Evolutionary conservation across 2,888 invertebrate species (phyloP).

Genomic region (Seira ritae): DNA sequence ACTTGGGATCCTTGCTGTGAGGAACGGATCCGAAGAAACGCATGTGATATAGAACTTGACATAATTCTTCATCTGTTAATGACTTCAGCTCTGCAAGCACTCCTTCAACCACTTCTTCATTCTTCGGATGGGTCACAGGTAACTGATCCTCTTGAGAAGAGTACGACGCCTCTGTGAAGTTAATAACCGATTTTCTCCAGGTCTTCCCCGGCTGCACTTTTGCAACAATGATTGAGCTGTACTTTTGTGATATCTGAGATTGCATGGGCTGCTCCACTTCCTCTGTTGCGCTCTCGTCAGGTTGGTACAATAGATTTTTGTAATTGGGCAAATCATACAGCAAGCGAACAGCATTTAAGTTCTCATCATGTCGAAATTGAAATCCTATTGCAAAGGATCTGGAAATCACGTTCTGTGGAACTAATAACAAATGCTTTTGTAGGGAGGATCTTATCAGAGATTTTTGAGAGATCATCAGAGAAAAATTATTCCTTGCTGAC

Average conservation of each 20-base stretch:
- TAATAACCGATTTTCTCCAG: conserved; percentile 24
- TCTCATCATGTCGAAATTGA: conserved; percentile 43
- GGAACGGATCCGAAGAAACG: conserved; percentile 76
- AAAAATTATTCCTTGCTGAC: too few species aligned
- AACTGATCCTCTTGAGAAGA: conserved; percentile 28
- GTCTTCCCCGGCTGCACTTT: not conserved
- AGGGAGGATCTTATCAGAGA: too few species aligned
- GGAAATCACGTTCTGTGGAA: too few species aligned
- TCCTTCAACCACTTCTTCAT: conserved; percentile 25
- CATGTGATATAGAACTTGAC: conserved; percentile 52
- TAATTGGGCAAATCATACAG: conserved; percentile 37
- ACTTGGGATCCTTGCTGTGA: conserved; percentile 79
- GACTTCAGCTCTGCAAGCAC: conserved; percentile 39
- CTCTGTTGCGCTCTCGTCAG: not conserved
- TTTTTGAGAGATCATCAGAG: too few species aligned
- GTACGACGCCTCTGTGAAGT: conserved; percentile 35
- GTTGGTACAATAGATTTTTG: conserved; percentile 32
- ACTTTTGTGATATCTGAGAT: not conserved
- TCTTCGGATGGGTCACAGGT: conserved; percentile 48
- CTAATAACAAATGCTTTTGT: too few species aligned
- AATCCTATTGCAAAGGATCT: not conserved
- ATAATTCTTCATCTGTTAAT: conserved; percentile 57
- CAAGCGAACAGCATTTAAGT: conserved; percentile 39
- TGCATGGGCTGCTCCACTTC: conserved; percentile 10
- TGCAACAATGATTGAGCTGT: not conserved